A percentile compares a stretch with the other conserved stretches of the same genome.
phyloP scores from a whole-genome alignment of 2,113 vertebrate species.

The Oncorhynchus nerka region DNA sequence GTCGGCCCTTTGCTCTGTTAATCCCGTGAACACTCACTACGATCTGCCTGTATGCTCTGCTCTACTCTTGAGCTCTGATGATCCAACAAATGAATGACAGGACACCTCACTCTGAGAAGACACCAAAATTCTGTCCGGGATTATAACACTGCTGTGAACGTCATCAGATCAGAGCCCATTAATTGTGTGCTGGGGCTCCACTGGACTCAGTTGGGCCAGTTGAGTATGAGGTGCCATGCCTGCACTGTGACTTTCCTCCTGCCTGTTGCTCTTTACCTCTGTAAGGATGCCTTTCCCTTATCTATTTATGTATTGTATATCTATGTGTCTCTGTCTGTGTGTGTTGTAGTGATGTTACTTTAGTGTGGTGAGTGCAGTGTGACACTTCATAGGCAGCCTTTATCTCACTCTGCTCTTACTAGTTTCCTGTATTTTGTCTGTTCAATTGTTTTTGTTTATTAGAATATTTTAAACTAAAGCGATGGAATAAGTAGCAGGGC shows the following conservation, averaged over 20 bases:
- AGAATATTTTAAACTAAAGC: not conserved
- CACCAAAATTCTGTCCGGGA: conserved; percentile 35
- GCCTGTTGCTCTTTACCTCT: conserved; percentile 54
- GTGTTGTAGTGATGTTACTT: not conserved
- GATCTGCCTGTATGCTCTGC: conserved; percentile 42
- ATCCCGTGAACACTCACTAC: conserved; percentile 46
- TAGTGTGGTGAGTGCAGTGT: not conserved
- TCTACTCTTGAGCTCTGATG: conserved; percentile 51
- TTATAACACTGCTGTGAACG: conserved; percentile 22
- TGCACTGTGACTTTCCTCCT: conserved; percentile 41
- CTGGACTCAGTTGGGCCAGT: conserved; percentile 31
- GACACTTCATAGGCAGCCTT: not conserved
- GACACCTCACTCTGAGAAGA: conserved; percentile 32
- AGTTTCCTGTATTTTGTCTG: not conserved
- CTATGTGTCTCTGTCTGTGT: not conserved
- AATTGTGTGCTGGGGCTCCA: conserved; percentile 36
- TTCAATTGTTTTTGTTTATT: not conserved
- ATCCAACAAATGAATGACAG: conserved; percentile 38
- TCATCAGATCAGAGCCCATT: conserved; percentile 29
- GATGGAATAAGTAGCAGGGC: not conserved
- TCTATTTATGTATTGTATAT: not conserved
- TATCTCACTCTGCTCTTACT: not conserved
- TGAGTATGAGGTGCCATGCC: conserved; percentile 46
- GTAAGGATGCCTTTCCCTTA: conserved; percentile 50
- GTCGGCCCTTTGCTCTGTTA: conserved; percentile 46